Percentiles rank a stretch among this genome's conserved stretches.
Conservation (phyloP, 2,888 invertebrate genomes). For the Trichopria drosophilae region DNA sequence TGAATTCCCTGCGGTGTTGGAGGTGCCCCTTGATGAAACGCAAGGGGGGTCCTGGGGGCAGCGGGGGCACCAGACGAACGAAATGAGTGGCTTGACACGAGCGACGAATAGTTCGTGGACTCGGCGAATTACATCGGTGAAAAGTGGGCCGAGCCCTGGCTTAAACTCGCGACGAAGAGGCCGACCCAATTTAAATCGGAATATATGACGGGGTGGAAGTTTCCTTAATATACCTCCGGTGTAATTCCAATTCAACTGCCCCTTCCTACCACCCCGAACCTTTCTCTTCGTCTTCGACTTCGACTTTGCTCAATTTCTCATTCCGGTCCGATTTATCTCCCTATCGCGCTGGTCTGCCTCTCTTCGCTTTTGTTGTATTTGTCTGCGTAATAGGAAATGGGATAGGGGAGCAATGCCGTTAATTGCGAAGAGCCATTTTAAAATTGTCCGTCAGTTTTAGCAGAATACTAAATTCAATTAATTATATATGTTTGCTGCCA, state of each 20-base stretch:
- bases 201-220: constrained; percentile 45
- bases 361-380: not conserved
- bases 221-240: constrained; percentile 44
- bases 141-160: constrained; percentile 8
- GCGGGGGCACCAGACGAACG: too few species aligned
- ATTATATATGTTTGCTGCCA: too few species aligned
- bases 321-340: too few species aligned
- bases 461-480: too few species aligned
- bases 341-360: not conserved
- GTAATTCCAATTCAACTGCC: constrained; percentile 42
- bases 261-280: constrained; percentile 23
- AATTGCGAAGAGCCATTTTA: too few species aligned
- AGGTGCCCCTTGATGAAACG: too few species aligned
- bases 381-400: constrained; percentile 16
- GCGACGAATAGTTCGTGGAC: constrained; percentile 43
- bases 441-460: too few species aligned
- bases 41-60: too few species aligned
- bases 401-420: constrained; percentile 20
- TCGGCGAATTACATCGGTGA: constrained; percentile 41
- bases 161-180: constrained; percentile 13
- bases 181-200: constrained; percentile 50
- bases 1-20: constrained; percentile 32
- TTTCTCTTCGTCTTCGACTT: constrained; percentile 7
- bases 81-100: too few species aligned
- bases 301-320: too few species aligned